Evolutionary conservation across 1,140 invertebrate species (phyloP).

Genomic region (Pachyrhynchus sulphureomaculatus): DNA sequence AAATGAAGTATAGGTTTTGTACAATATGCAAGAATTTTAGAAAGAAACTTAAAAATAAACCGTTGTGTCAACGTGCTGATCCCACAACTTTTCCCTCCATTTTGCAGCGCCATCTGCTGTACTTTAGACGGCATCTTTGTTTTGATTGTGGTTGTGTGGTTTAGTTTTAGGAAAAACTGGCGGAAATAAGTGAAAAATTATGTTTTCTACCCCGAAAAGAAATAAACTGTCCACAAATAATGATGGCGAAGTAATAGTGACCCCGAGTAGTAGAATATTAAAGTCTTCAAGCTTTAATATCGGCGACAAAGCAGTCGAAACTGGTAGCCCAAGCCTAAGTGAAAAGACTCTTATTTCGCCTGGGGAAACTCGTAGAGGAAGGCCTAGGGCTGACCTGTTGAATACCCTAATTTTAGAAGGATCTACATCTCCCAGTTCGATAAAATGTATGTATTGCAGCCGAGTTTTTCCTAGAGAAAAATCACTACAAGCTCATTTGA

Average conservation of each 20-base stretch:
- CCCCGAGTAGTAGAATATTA: conserved; percentile 40
- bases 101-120: conserved; percentile 24
- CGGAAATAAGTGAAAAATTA: conserved; percentile 35
- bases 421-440: conserved; percentile 68
- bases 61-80: no score
- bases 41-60: no score
- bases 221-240: conserved; percentile 36
- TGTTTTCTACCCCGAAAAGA: conserved; percentile 47
- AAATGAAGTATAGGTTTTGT: no score
- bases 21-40: no score
- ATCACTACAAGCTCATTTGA: conserved; percentile 76
- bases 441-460: conserved; percentile 73
- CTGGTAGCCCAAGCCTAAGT: conserved; percentile 38
- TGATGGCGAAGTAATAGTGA: conserved; percentile 37
- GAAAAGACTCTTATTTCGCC: conserved; percentile 45
- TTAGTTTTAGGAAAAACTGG: conserved; percentile 2
- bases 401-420: conserved; percentile 73
- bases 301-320: conserved; percentile 44
- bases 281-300: conserved; percentile 39
- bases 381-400: conserved; percentile 73
- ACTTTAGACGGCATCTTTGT: conserved; percentile 6
- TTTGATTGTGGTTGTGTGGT: conserved; percentile 21
- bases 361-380: conserved; percentile 57
- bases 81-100: conserved; percentile 22
- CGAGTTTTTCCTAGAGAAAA: conserved; percentile 81